A percentile compares a stretch with the other conserved stretches of the same genome.
Evolutionary conservation across 2,888 invertebrate genomes (phyloP).

Genomic region (Tetranychus piercei): DNA sequence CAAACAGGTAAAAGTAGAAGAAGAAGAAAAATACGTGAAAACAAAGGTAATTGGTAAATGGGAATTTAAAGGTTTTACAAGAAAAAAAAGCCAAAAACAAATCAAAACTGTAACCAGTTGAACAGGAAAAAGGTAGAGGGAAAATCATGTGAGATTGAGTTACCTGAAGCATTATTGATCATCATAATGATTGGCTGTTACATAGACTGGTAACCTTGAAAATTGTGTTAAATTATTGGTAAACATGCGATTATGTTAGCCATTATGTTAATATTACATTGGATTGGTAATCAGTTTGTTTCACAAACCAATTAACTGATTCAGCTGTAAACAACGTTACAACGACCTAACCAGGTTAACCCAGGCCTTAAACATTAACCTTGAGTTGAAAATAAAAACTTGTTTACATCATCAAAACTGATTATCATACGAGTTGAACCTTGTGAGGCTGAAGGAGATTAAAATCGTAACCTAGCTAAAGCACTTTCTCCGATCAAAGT

Average conservation of each 20-base stretch:
- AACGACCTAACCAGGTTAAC: too few species aligned
- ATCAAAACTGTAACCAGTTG: neutral
- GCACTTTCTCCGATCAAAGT: too few species aligned
- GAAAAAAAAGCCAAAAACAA: neutral
- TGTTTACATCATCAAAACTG: too few species aligned
- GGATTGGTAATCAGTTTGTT: neutral
- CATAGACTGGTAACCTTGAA: neutral
- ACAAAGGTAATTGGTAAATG: neutral
- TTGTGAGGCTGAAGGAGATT: too few species aligned
- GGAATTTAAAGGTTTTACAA: neutral
- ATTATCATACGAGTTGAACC: too few species aligned
- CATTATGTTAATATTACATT: neutral
- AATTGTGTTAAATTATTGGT: neutral
- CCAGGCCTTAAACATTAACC: too few species aligned
- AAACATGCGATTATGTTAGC: neutral
- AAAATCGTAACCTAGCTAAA: too few species aligned
- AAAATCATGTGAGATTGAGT: neutral
- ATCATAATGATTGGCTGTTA: neutral
- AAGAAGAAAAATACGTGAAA: neutral
- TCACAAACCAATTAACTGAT: neutral
- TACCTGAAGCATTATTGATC: neutral
- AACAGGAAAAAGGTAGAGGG: neutral
- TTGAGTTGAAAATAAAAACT: too few species aligned
- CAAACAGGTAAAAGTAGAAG: neutral
- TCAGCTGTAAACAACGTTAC: neutral